Base-by-base conservation (phyloP, 92 coral and sea anemone species). In the Virgularia gustaviana region DNA sequence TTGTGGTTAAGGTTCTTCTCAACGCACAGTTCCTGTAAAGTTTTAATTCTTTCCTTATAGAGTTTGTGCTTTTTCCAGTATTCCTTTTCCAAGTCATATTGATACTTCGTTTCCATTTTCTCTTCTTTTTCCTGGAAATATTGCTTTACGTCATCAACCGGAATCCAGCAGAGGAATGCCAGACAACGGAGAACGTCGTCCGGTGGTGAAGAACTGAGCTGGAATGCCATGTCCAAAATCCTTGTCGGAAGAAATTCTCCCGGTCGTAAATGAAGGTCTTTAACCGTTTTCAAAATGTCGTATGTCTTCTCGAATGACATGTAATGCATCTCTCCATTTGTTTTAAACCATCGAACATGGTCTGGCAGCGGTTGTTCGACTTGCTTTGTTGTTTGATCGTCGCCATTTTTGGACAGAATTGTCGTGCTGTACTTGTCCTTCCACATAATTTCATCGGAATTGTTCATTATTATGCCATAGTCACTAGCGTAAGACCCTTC, bases 31-130 rank as follows among this genome's bases (percentile, higher is more conserved):
- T 7, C 25, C 28, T 51, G 22, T 32, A 51, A n/a, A 16, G 22
- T 32, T 6, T 16, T 1, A 2, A 51, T 37, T 9, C 49, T 70
- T n/a, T 29, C 8, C 36, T 79, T 74, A 42, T 73, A 80, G 12
- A 84, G 75, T 2, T 39, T 19, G 27, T 86, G 90, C 9, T 36
- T 58, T 49, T 51, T 53, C 86, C 90, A 85, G 12, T 70, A 49
- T 36, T 85, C 86, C 43, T 81, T 29, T 36, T 22, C 15, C 15
- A 77, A 11, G 45, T 63, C 81, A 20, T 81, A 45, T 29, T 72
- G 39, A n/a, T 77, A 77, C 1, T 77, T 63, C 5, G 57, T 72
- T 32, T 85, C 75, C 10, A 42, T 65, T 70, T 82, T 86, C 27
- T 45, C 57, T 1, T 25, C 19, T 11, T 77, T 52, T 31, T 57